Conservation (phyloP, 2,113 vertebrate species). For the Tetraodon nigroviridis region DNA sequence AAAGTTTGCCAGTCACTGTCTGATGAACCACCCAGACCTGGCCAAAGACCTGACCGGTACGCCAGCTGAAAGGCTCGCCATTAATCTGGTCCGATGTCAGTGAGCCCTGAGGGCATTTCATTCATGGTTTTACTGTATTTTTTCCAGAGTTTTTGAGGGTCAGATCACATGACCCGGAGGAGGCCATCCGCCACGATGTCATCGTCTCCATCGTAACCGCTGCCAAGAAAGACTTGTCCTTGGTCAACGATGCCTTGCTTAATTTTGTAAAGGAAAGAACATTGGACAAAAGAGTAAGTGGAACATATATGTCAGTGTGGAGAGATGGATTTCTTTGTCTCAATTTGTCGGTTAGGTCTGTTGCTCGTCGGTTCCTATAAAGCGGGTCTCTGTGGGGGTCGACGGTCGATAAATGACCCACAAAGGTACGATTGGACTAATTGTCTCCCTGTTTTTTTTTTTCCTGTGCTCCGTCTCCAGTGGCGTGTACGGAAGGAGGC, state of each 20-base stretch:
- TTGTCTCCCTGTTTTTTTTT: background rate
- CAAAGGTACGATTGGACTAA: background rate
- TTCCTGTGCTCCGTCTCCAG: conserved; percentile 55
- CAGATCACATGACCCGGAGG: conserved; percentile 96
- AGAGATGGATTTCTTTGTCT: background rate
- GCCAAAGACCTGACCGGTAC: conserved; percentile 93
- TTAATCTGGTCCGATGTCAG: too few relatives aligned
- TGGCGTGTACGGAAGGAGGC: conserved; percentile 98
- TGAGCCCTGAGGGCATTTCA: background rate
- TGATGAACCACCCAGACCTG: conserved; percentile 98
- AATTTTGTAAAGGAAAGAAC: conserved; percentile 97
- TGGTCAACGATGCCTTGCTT: conserved; percentile 95
- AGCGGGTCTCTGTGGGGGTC: too few relatives aligned
- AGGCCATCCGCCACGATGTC: conserved; percentile 97
- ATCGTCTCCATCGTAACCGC: conserved; percentile 99
- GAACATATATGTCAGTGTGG: background rate
- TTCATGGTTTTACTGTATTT: conserved; percentile 12
- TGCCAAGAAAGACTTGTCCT: conserved; percentile 94
- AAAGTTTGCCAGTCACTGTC: conserved; percentile 97
- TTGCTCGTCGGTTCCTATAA: too few relatives aligned
- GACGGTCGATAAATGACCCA: too few relatives aligned
- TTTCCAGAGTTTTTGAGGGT: conserved; percentile 91
- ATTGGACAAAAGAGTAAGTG: conserved; percentile 89
- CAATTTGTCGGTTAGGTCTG: background rate
- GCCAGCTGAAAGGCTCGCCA: background rate